Conservation (phyloP, 2,888 invertebrate genomes). For the Clanis bilineata region DNA sequence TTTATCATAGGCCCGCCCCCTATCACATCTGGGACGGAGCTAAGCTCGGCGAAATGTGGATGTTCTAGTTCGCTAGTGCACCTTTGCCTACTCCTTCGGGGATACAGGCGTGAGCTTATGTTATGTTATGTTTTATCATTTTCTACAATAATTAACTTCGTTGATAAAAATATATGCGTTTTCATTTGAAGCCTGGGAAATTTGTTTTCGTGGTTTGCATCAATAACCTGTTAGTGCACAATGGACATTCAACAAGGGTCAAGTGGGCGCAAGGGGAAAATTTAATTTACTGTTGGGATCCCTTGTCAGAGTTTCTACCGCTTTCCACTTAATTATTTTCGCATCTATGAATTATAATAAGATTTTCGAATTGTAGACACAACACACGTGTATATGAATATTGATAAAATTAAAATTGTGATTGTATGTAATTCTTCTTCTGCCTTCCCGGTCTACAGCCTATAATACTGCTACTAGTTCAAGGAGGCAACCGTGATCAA, state of each 20-base stretch:
- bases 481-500: too few relatives aligned
- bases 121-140: not conserved
- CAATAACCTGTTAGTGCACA: conserved; percentile 59
- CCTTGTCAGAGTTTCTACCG: conserved; percentile 43
- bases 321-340: conserved; percentile 61
- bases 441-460: too few relatives aligned
- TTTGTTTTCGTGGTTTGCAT: conserved; percentile 53
- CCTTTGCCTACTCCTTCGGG: too few relatives aligned
- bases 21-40: too few relatives aligned
- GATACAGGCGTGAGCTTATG: too few relatives aligned
- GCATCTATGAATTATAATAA: conserved; percentile 52
- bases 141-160: not conserved
- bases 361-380: conserved; percentile 30
- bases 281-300: conserved; percentile 60
- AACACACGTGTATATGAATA: not conserved
- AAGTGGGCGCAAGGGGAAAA: conserved; percentile 59
- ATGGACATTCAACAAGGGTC: conserved; percentile 58
- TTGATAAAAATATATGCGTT: not conserved
- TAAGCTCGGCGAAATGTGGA: too few relatives aligned
- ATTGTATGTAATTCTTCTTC: too few relatives aligned
- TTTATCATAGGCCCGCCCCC: too few relatives aligned
- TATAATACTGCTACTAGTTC: too few relatives aligned
- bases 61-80: too few relatives aligned
- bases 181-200: conserved; percentile 19
- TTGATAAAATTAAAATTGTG: not conserved